Percentiles rank a stretch among this genome's conserved stretches.
Conservation (phyloP, 2,797 vertebrate genomes). For the Esox masquinongy region DNA sequence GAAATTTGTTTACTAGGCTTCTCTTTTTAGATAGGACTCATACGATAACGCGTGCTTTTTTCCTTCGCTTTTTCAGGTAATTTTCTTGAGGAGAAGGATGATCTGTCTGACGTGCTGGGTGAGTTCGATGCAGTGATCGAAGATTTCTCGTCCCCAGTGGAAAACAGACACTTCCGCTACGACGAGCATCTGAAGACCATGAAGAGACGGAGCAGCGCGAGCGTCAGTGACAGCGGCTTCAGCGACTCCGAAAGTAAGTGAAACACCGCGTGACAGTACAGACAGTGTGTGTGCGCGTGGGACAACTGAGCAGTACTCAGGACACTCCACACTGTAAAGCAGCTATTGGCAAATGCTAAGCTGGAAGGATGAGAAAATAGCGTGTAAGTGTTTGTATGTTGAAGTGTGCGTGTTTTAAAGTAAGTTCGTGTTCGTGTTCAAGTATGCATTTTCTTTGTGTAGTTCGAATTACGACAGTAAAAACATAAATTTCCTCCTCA, state of each 20-base stretch:
- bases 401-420: no score
- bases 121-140: slow-evolving; percentile 95
- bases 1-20: no score
- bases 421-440: no score
- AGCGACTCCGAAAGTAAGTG: slow-evolving; percentile 92
- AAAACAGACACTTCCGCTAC: slow-evolving; percentile 88
- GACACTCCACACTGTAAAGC: no score
- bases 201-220: slow-evolving; percentile 92
- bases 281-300: not conserved
- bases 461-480: no score
- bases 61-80: slow-evolving; percentile 38
- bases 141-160: slow-evolving; percentile 88
- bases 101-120: slow-evolving; percentile 83
- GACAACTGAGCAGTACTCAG: no score
- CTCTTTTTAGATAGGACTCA: not conserved
- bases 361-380: no score
- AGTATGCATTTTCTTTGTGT: no score
- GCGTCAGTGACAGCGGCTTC: slow-evolving; percentile 90
- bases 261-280: not conserved
- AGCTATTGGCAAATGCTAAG: no score
- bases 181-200: slow-evolving; percentile 88
- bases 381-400: no score
- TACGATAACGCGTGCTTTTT: not conserved
- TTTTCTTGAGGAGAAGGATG: slow-evolving; percentile 70
- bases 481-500: no score